Base-by-base conservation (phyloP, 2,113 vertebrate genomes). In the Smithornis capensis region DNA sequence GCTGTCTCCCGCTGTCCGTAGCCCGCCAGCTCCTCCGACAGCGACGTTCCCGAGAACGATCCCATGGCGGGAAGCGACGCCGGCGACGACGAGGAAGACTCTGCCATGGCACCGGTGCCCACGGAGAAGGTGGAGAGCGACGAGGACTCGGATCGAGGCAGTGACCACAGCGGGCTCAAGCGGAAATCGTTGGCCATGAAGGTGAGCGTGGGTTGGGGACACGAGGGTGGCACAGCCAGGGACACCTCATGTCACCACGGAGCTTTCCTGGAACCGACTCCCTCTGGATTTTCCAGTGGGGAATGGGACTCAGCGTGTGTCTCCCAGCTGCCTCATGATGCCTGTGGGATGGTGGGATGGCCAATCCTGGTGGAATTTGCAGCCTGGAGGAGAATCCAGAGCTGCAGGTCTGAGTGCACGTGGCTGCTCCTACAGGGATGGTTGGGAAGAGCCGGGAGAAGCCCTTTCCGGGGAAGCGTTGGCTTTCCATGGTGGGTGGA, bases 1-100 rank as follows among this genome's bases (percentile, higher is more conserved):
- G n/a, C n/a, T n/a, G n/a, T n/a, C n/a, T n/a, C n/a, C n/a, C n/a
- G n/a, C n/a, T n/a, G n/a, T n/a, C 89, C 0, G 1, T 27, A 98
- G 99, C 98, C 99, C 1, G 98, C 97, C 1, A 99, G 99, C 94
- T 99, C 99, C 31, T 99, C 99, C 0, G 99, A 99, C 95, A 99
- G 99, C 0, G 99, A 99, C 18, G 97, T 96, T 8, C 96, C 98
- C 0, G 98, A 98, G 53, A 98, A 98, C 1, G 98, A 99, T 63
- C 97, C 96, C 0, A 97, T 96, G 13, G 98, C 97, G 1, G 98
- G 98, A 4, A 98, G 98, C 3, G 98, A 98, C 7, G 96, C 68
- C 0, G 98, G 96, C 1, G 98, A 98, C 0, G 98, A 98, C 0
- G 98, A 98, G 33, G 94, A 94, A 0, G 96, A 96, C 2, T n/a